Conservation (phyloP, 2,113 vertebrate genomes). For the Indicator maculatus region DNA sequence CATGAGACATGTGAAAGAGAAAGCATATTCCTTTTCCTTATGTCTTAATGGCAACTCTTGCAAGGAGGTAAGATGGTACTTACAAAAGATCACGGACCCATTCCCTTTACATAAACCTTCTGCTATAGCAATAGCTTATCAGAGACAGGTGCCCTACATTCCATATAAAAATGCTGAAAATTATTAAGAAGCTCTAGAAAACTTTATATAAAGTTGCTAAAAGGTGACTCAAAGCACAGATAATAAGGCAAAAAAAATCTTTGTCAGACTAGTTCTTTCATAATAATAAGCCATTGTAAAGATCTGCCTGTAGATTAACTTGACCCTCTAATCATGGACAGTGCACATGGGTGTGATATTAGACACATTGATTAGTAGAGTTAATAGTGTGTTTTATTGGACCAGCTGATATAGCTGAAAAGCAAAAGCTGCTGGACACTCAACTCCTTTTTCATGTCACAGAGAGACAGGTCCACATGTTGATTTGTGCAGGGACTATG, state of each 20-base stretch:
- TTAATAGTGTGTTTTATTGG: background rate
- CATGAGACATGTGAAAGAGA: constrained; percentile 38
- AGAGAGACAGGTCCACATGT: background rate
- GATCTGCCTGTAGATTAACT: background rate
- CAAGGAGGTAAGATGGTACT: background rate
- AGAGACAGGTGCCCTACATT: background rate
- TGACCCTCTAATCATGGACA: background rate
- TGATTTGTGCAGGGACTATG: background rate
- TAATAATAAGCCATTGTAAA: background rate
- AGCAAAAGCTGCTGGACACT: background rate
- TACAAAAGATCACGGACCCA: background rate
- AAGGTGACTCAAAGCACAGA: background rate
- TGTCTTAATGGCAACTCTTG: background rate
- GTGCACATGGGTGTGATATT: background rate
- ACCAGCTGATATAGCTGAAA: background rate
- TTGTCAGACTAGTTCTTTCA: background rate
- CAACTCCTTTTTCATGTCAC: background rate
- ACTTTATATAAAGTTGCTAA: background rate
- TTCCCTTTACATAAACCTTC: background rate
- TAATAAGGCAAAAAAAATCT: background rate
- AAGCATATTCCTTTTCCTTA: background rate
- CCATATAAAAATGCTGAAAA: background rate
- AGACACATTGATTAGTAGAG: background rate
- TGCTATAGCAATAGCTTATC: background rate
- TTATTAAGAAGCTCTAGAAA: background rate